These are phyloP conservation scores for Anarsia innoxiella DNA, from an alignment of 2,888 invertebrate species.

Conservation along the genomic window DNA sequence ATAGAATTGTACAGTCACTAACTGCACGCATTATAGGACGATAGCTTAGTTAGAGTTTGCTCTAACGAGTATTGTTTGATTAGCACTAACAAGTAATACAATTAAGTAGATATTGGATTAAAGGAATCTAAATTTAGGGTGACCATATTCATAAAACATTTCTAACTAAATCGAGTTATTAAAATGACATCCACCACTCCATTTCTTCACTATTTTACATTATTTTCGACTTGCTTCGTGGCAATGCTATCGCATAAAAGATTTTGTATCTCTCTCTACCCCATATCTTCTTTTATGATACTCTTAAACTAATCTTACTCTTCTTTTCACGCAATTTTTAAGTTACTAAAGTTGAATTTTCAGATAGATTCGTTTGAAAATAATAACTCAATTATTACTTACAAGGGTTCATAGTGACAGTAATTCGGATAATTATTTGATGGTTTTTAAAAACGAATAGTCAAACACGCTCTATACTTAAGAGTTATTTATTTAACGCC, in stretches of 20 bases:
- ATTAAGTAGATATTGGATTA: background rate
- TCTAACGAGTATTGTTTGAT: conserved; percentile 5
- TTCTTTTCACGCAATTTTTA: conserved; percentile 2
- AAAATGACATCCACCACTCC: conserved; percentile 41
- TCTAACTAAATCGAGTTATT: conserved; percentile 26
- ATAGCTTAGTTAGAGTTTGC: conserved; percentile 12
- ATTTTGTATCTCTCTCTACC: conserved; percentile 32
- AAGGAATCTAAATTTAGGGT: conserved; percentile 17
- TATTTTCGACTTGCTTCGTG: conserved; percentile 69
- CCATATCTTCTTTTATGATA: conserved; percentile 21
- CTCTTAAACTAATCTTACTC: conserved; percentile 17
- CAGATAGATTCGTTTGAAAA: background rate
- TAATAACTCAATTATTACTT: too few species aligned
- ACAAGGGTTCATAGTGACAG: too few species aligned
- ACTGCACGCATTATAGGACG: conserved; percentile 14
- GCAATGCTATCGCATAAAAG: conserved; percentile 60
- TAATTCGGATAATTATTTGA: too few species aligned
- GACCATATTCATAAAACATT: conserved; percentile 33
- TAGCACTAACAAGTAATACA: conserved; percentile 1
- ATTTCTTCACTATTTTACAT: conserved; percentile 56
- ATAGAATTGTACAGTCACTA: conserved; percentile 16
- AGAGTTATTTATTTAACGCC: too few species aligned
- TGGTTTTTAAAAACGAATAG: too few species aligned
- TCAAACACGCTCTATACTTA: too few species aligned
- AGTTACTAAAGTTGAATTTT: background rate